Evolutionary conservation across 2,113 vertebrate genomes (phyloP).

Genomic region (Peromyscus californicus): DNA sequence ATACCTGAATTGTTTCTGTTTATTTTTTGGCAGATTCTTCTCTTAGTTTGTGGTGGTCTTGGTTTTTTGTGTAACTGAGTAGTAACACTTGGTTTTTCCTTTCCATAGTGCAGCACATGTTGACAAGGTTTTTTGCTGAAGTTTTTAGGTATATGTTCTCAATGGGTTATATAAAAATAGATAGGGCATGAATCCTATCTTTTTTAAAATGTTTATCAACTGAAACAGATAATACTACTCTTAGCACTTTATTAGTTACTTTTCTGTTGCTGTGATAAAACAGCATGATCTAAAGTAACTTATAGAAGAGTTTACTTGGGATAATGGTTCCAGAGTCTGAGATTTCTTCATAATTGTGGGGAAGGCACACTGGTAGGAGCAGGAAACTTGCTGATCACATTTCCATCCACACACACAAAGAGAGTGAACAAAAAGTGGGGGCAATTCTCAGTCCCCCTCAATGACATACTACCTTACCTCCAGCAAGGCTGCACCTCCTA

Average conservation of each 20-base stretch:
- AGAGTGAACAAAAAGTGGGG: neutral
- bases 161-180: neutral
- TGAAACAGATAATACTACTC: neutral
- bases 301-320: neutral
- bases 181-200: neutral
- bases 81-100: neutral
- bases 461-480: neutral
- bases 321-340: neutral
- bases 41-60: neutral
- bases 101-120: neutral
- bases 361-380: neutral
- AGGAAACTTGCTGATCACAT: neutral
- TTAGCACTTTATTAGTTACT: neutral
- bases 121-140: neutral
- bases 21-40: neutral
- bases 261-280: neutral
- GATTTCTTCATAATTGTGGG: neutral
- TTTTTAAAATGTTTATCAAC: neutral
- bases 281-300: neutral
- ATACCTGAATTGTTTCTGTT: neutral
- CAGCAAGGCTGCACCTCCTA: neutral
- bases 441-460: neutral
- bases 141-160: neutral
- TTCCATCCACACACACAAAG: neutral
- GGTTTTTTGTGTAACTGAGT: neutral